Base-by-base conservation (phyloP, 2,113 vertebrate species). In the Nothoprocta pentlandii region DNA sequence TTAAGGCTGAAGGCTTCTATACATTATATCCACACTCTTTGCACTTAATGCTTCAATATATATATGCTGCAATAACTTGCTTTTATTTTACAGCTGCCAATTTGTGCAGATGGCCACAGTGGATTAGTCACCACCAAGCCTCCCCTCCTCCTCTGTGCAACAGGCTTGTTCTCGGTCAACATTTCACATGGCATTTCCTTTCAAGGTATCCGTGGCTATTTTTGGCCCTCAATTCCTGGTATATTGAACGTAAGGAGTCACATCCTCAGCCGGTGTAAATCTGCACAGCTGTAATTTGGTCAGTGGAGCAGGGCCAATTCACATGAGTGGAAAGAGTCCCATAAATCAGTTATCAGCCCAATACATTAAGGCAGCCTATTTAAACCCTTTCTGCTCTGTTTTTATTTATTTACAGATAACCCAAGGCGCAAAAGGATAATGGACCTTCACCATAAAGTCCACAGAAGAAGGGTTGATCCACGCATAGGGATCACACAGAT, bases 151-250 rank as follows among this genome's bases (percentile, higher is more conserved):
- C 96, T 89, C 87, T 78, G 84, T 76, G 89, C 85, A 64, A 25
- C 78, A 93, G 87, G 28, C 89, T 56, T 92, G 85, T 87, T 97
- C 87, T 95, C 17, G 4, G 93, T 90, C 95, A 94, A 87, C 13
- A 7, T 90, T 94, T 90, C 94, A 92, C 92, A 89, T 79, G 95
- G 93, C 88, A 94, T 95, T 97, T 97, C 96, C 95, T 97, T 97
- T 96, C 96, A 95, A 92, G 96, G 93, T 96, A 95, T 93, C 94
- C 41, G 63, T 28, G 83, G 92, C 93, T 97, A 97, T 96, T 97
- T 94, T 97, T 84, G 93, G 93, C 86, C 80, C 2, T 0, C 66
- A 78, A 90, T 93, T 96, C 95, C 93, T 90, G 87, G 66, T 93
- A 49, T 61, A 90, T 92, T 62, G 90, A 90, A 95, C 0, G 36